These are phyloP conservation scores for Limnephilus lunatus DNA, from an alignment of 2,888 invertebrate genomes.

Conservation along the genomic window DNA sequence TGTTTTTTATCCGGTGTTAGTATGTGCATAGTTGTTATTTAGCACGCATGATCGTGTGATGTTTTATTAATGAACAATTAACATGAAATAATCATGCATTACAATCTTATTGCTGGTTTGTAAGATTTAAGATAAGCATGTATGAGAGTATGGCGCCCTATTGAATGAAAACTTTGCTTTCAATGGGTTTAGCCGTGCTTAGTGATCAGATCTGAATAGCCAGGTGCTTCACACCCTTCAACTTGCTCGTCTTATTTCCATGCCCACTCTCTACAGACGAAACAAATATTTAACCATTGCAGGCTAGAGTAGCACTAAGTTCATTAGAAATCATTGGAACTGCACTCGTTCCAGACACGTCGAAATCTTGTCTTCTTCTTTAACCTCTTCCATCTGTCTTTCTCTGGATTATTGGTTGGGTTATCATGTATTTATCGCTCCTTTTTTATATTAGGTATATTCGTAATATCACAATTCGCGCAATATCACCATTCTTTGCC, in stretches of 20 bases:
- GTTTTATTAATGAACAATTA: background rate
- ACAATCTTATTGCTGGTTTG: background rate
- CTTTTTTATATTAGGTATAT: no score
- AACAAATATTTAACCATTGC: background rate
- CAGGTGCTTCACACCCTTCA: background rate
- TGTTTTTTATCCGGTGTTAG: background rate
- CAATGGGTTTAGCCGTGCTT: background rate
- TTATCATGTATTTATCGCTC: background rate
- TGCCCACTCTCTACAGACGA: background rate
- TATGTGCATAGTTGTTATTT: background rate
- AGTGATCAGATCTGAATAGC: background rate
- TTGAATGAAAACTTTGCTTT: background rate
- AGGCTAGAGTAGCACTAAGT: no score
- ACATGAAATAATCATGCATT: background rate
- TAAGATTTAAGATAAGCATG: background rate
- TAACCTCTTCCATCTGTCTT: background rate
- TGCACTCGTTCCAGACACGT: no score
- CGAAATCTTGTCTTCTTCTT: no score
- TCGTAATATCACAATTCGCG: no score
- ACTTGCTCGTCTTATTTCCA: background rate
- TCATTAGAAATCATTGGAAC: no score
- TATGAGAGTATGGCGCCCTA: no score
- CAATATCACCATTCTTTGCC: no score
- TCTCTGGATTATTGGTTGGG: background rate
- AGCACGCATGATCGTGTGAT: background rate